phyloP scores from a whole-genome alignment of 2,113 vertebrate species.

The Pavo muticus region DNA sequence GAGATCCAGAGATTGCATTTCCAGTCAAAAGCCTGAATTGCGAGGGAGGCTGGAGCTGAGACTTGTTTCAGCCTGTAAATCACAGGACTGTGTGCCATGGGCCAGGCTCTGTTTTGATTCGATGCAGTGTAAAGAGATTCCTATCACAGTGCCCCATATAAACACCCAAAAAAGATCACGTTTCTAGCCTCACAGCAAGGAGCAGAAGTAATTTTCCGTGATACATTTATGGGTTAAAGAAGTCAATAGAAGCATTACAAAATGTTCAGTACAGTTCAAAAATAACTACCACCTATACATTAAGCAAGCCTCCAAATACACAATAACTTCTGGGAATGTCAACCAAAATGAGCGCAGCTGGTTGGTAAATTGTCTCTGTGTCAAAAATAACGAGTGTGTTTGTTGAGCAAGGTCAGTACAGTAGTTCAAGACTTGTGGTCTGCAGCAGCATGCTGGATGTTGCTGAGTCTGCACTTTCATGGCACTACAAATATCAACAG shows the following conservation, averaged over 20 bases:
- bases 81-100: constrained; percentile 1
- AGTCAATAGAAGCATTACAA: constrained; percentile 53
- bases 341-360: constrained; percentile 40
- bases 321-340: constrained; percentile 61
- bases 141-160: constrained; percentile 28
- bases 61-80: constrained; percentile 62
- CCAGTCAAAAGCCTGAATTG: constrained; percentile 36
- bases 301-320: constrained; percentile 55
- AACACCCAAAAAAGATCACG: constrained; percentile 39
- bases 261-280: constrained; percentile 47
- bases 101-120: constrained; percentile 60
- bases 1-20: constrained; percentile 28
- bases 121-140: constrained; percentile 41
- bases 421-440: background rate
- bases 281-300: constrained; percentile 60
- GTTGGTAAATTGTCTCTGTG: constrained; percentile 44
- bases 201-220: constrained; percentile 60
- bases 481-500: constrained; percentile 32
- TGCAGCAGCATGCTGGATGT: background rate
- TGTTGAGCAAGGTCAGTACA: constrained; percentile 46
- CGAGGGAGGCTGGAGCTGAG: constrained; percentile 27
- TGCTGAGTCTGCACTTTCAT: constrained; percentile 25
- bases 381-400: constrained; percentile 49
- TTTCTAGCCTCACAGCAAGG: constrained; percentile 40
- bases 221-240: constrained; percentile 45